These are phyloP conservation scores for Bungarus multicinctus DNA, from an alignment of 2,113 vertebrate genomes.

Conservation along the genomic window DNA sequence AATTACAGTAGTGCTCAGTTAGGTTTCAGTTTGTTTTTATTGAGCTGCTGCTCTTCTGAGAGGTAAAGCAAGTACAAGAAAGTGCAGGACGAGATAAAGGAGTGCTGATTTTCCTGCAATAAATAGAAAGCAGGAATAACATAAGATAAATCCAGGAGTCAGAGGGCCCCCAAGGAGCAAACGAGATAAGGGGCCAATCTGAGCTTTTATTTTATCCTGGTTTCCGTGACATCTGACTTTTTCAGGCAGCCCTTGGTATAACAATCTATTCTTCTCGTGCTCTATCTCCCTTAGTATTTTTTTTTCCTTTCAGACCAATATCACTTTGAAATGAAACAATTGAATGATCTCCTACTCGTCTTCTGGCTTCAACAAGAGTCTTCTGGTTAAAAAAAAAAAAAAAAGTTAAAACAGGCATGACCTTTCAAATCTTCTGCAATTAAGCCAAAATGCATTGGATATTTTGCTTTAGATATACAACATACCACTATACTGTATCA, in stretches of 20 bases:
- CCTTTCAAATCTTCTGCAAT: not conserved
- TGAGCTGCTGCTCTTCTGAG: not conserved
- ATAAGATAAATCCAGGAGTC: not conserved
- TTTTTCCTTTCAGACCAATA: not conserved
- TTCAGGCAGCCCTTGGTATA: not conserved
- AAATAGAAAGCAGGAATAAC: not conserved
- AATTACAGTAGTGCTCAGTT: not conserved
- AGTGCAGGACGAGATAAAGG: not conserved
- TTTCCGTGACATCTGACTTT: not conserved
- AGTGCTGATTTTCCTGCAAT: not conserved
- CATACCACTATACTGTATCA: not conserved
- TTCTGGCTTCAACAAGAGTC: not conserved
- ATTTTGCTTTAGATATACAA: not conserved
- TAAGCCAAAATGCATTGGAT: not conserved
- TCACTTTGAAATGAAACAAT: not conserved
- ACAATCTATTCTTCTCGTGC: not conserved
- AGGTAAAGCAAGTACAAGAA: not conserved
- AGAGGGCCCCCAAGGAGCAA: not conserved
- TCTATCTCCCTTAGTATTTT: not conserved
- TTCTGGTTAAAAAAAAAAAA: not conserved
- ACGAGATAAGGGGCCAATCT: not conserved
- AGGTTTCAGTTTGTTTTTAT: not conserved
- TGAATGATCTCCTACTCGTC: not conserved
- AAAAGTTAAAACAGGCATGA: not conserved
- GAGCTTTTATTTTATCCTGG: not conserved